Evolutionary conservation across 2,113 vertebrate genomes (phyloP), one percentile per base, ranked within the genome.

Genomic region (Oenanthe oenanthe): DNA sequence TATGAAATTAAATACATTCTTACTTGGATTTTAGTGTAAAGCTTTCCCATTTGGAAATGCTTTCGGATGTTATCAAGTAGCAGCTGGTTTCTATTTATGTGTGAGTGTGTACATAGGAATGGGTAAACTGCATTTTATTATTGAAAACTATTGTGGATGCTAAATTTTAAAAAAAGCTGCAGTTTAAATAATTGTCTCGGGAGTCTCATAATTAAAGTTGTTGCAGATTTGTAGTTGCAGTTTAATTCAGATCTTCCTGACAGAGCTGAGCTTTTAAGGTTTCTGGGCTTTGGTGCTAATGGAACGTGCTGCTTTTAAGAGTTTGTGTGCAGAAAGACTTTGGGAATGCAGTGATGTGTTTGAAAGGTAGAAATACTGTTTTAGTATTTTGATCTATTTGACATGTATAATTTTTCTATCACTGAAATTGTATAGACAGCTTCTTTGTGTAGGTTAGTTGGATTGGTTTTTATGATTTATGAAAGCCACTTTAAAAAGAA

Each of bases 391-490:
- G 72, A 88, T 94, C 28, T 67, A 40, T 90, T 90, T 95, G 94
- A 93, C 85, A 16, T 89, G 82, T 95, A 51, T 90, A 88, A 88
- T 93, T 96, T 82, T 87, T 86, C 92, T 95, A 74, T 65, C 76
- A 94, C 93, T 54, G 54, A 95, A 96, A 94, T 82, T 68, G 50
- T 89, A 89, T 84, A 89, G 92, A 81, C 76, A 79, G 68, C 57
- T 85, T 47, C 85, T 92, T 88, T 95, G 71, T 93, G 89, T 92
- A 94, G 89, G 95, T 97, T 97, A 93, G 79, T 95, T 86, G 51
- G 19, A 74, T 96, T 98, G 96, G 92, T 94, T 97, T 96, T 95
- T 94, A 87, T 88, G 87, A 96, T 97, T 93, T 95, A 91, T 92
- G 91, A 66, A 96, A 97, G 47, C 61, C 79, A 75, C 80, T 94